Percentiles rank a stretch among this genome's conserved stretches.
Conservation (phyloP, 2,888 invertebrate genomes). For the Balanococcus diminutus region DNA sequence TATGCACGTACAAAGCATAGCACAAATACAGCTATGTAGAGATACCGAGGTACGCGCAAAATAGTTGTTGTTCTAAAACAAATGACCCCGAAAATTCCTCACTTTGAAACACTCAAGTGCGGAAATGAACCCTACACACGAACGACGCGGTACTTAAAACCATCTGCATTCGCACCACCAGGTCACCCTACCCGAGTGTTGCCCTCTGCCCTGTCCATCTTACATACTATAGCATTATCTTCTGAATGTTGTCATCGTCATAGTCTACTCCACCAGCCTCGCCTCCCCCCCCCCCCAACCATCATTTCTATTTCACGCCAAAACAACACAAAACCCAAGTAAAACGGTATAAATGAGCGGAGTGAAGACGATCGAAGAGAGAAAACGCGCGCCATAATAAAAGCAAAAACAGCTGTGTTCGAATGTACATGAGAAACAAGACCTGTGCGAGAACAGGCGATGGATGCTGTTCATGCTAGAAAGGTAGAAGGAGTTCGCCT, state of each 20-base stretch:
- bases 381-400: neutral
- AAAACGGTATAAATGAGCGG: neutral
- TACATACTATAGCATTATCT: neutral
- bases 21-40: neutral
- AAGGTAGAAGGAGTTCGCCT: neutral
- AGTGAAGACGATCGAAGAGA: neutral
- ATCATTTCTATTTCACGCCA: neutral
- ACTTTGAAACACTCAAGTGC: neutral
- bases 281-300: neutral
- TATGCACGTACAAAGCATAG: no score
- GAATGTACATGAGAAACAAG: neutral
- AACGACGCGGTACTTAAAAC: neutral
- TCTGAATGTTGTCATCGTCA: neutral
- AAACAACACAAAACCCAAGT: neutral
- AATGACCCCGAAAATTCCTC: slow-evolving; percentile 12
- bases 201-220: neutral
- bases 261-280: neutral
- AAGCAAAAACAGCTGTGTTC: neutral
- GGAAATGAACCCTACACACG: slow-evolving; percentile 16
- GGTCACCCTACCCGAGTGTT: neutral
- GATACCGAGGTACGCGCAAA: neutral
- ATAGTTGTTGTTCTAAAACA: neutral
- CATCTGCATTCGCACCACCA: neutral
- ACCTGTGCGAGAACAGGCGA: neutral
- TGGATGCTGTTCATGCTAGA: neutral